These are phyloP conservation scores for Agelastica alni DNA, from an alignment of 2,888 invertebrate species.

Conservation along the genomic window DNA sequence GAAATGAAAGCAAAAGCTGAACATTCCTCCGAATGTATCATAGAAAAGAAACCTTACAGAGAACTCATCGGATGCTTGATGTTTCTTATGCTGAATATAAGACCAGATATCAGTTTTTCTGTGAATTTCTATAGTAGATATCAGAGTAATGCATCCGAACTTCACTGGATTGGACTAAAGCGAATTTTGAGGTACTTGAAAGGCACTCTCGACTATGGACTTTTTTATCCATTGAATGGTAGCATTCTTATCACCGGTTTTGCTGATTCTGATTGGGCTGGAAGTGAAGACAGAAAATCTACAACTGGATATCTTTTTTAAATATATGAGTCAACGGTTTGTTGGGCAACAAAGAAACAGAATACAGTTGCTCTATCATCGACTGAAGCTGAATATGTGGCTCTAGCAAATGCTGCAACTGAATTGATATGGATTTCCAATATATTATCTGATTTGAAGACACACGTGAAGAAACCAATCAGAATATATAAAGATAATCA, in stretches of 20 bases:
- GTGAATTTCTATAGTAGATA: constrained; percentile 24
- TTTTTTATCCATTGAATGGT: neutral
- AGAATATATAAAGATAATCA: constrained; percentile 30
- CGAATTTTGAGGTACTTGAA: constrained; percentile 23
- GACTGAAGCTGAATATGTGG: constrained; percentile 49
- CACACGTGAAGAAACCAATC: too few relatives aligned
- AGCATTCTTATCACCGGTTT: constrained; percentile 31
- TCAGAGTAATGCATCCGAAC: constrained; percentile 21
- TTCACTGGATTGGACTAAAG: constrained; percentile 16
- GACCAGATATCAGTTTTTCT: constrained; percentile 25
- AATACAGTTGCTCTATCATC: constrained; percentile 42
- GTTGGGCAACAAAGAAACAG: constrained; percentile 47
- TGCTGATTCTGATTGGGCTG: constrained; percentile 46
- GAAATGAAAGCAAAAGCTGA: neutral
- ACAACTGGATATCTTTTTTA: constrained; percentile 43
- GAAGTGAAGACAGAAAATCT: constrained; percentile 41
- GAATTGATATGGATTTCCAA: constrained; percentile 43
- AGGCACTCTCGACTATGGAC: constrained; percentile 5
- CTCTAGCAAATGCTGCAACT: constrained; percentile 38
- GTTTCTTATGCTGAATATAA: constrained; percentile 26
- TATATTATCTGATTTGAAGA: constrained; percentile 38
- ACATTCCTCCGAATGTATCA: neutral
- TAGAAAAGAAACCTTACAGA: constrained; percentile 2
- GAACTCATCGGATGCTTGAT: constrained; percentile 25
- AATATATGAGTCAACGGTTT: constrained; percentile 39